A percentile compares a stretch with the other conserved stretches of the same genome.
These are phyloP conservation scores for Biston stratarius DNA, from an alignment of 2,888 invertebrate genomes.

Conservation along the genomic window DNA sequence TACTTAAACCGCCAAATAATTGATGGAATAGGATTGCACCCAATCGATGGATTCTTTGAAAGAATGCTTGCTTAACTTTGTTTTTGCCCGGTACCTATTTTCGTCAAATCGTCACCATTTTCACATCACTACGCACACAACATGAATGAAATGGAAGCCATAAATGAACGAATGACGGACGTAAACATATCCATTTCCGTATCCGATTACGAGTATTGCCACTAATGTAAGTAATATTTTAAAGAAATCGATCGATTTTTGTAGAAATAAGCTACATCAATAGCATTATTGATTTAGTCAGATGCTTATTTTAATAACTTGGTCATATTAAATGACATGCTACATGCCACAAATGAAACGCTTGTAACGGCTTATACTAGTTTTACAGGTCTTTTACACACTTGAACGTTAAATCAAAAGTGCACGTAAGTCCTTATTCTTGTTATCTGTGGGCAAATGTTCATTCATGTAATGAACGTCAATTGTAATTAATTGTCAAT, in stretches of 20 bases:
- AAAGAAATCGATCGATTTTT: background rate
- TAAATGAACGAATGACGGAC: conserved; percentile 7
- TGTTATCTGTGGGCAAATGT: background rate
- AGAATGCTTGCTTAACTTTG: conserved; percentile 18
- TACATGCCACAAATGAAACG: no score
- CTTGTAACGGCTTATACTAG: no score
- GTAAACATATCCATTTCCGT: conserved; percentile 11
- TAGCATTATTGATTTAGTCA: no score
- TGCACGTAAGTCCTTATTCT: background rate
- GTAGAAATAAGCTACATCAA: background rate
- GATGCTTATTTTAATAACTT: no score
- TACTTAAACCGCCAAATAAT: conserved; percentile 36
- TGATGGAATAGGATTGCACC: conserved; percentile 37
- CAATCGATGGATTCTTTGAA: conserved; percentile 40
- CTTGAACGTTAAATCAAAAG: background rate
- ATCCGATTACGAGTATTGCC: conserved; percentile 21
- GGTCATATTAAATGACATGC: no score
- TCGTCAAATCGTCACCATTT: conserved; percentile 43
- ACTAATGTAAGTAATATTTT: background rate
- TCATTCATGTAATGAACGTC: background rate
- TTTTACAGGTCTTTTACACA: background rate
- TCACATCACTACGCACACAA: conserved; percentile 51
- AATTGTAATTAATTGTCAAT: conserved; percentile 36
- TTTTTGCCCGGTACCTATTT: conserved; percentile 14
- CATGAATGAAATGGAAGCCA: conserved; percentile 38